Evolutionary conservation across 2,888 invertebrate genomes (phyloP).

Genomic region (Sphecodes monilicornis): DNA sequence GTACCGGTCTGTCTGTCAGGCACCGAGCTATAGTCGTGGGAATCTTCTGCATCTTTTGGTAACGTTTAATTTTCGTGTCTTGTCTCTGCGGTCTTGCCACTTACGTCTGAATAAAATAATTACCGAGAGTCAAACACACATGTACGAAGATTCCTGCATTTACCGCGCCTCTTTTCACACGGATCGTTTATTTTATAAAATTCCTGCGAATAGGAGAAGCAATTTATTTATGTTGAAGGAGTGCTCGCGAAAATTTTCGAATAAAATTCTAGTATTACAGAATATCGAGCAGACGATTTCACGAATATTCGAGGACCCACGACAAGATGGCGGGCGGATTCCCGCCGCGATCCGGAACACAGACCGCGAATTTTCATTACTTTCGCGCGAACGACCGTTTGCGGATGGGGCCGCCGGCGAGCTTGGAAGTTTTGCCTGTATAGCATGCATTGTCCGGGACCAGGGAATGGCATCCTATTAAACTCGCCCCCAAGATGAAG

Average conservation of each 20-base stretch:
- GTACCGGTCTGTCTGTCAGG: not conserved
- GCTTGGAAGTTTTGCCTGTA: constrained; percentile 45
- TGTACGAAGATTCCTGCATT: not conserved
- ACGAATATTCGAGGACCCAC: not conserved
- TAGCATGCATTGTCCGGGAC: constrained; percentile 61
- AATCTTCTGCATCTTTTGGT: not conserved
- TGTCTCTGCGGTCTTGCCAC: not conserved
- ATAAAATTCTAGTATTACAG: not conserved
- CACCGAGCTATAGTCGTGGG: not conserved
- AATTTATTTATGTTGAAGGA: not conserved
- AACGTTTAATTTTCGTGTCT: not conserved
- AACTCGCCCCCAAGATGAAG: constrained; percentile 66
- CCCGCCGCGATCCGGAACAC: not conserved
- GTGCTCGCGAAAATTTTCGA: not conserved
- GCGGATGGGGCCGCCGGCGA: constrained; percentile 40
- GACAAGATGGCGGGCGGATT: constrained; percentile 2
- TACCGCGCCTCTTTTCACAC: not conserved
- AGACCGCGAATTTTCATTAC: constrained; percentile 64
- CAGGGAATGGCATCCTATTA: constrained; percentile 72
- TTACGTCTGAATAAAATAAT: not conserved
- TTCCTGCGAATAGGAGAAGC: not conserved
- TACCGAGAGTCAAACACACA: not conserved
- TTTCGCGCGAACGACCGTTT: constrained; percentile 37
- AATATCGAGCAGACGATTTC: not conserved
- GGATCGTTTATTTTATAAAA: not conserved